phyloP scores from a whole-genome alignment of 2,113 vertebrate genomes.

The Pangasianodon gigas region DNA sequence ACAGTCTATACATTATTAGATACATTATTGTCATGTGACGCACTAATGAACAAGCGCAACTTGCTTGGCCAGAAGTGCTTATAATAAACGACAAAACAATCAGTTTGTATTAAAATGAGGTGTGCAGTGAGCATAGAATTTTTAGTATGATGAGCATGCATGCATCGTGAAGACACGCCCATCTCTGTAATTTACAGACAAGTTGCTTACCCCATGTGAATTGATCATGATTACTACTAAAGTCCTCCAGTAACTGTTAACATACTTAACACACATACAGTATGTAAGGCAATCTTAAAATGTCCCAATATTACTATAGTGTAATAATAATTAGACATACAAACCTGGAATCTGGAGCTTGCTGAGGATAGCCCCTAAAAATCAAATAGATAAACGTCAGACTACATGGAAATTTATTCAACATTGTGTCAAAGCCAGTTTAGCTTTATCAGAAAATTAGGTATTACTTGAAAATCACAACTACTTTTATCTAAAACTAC shows the following conservation, averaged over 20 bases:
- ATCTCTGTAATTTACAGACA: too few relatives aligned
- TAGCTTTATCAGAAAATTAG: not conserved
- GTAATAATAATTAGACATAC: not conserved
- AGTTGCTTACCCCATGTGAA: too few relatives aligned
- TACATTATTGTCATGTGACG: not conserved
- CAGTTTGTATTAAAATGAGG: not conserved
- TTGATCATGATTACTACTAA: not conserved
- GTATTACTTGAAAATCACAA: not conserved
- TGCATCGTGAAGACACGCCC: not conserved
- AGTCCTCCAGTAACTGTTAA: not conserved
- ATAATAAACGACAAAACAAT: not conserved
- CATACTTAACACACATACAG: not conserved
- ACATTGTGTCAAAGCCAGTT: not conserved
- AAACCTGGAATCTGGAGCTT: slow-evolving; percentile 96
- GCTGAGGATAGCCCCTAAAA: slow-evolving; percentile 88
- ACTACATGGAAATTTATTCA: slow-evolving; percentile 3
- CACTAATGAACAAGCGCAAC: not conserved
- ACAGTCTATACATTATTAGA: not conserved
- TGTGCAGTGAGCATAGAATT: not conserved
- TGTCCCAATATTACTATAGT: not conserved
- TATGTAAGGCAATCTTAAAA: not conserved
- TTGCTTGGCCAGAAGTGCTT: not conserved
- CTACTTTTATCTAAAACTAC: not conserved
- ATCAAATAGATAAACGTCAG: slow-evolving; percentile 34
- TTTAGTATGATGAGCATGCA: not conserved